Evolutionary conservation across 2,113 vertebrate species (phyloP).

Genomic region (Petaurus breviceps): DNA sequence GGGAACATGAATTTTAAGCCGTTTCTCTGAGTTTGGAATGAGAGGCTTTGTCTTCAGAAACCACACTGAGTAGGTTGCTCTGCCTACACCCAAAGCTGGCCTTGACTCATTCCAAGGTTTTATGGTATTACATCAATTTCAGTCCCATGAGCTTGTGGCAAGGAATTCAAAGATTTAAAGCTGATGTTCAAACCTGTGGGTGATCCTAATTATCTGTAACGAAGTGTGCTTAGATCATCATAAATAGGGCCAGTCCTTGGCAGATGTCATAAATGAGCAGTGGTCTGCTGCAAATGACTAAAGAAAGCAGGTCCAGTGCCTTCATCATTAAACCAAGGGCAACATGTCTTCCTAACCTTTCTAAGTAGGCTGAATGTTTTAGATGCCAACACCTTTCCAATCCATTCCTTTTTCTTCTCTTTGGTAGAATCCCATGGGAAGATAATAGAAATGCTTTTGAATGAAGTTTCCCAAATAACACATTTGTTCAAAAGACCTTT

Average conservation of each 20-base stretch:
- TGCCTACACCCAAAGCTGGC: background rate
- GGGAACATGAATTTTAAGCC: background rate
- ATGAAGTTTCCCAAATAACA: background rate
- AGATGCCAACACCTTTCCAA: conserved; percentile 26
- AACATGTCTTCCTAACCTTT: conserved; percentile 7
- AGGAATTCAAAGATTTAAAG: background rate
- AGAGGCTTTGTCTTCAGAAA: background rate
- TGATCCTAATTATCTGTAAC: conserved; percentile 13
- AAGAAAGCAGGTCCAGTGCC: background rate
- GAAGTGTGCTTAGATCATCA: background rate
- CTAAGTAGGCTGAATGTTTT: background rate
- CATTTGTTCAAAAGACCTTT: background rate
- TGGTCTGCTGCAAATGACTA: background rate
- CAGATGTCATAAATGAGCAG: background rate
- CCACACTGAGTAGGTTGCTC: background rate
- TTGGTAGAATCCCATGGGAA: background rate
- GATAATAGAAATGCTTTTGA: background rate
- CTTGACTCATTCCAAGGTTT: background rate
- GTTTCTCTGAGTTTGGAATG: background rate
- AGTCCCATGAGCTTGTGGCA: conserved; percentile 18
- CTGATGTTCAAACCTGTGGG: background rate
- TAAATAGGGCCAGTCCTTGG: conserved; percentile 17
- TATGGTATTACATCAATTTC: conserved; percentile 10
- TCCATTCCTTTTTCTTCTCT: background rate
- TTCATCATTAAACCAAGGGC: background rate